A percentile compares a stretch with the other conserved stretches of the same genome.
Conservation (phyloP, 2,113 vertebrate genomes). For the Vulpes vulpes region DNA sequence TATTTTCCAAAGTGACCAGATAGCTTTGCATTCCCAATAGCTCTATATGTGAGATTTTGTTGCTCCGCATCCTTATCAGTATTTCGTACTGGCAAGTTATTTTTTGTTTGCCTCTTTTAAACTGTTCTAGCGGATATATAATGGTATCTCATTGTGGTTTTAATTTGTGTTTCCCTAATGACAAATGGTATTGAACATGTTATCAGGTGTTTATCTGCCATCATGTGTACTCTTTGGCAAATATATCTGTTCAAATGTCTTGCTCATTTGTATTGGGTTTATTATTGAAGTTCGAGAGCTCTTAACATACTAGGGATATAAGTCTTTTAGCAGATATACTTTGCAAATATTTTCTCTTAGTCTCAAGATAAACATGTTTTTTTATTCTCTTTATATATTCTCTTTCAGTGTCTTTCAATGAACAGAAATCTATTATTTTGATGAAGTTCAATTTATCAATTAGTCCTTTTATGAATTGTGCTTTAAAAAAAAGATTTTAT, state of each 20-base stretch:
- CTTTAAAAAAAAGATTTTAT: background rate
- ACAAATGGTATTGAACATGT: background rate
- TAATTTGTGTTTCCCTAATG: background rate
- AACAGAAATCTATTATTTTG: background rate
- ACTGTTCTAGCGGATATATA: background rate
- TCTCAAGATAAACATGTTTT: background rate
- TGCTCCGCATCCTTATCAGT: background rate
- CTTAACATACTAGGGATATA: background rate
- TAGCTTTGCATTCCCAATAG: background rate
- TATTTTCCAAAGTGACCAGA: background rate
- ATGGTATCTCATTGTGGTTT: background rate
- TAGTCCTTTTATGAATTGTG: background rate
- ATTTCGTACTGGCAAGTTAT: background rate
- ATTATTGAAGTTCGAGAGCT: background rate
- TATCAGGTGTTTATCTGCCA: background rate
- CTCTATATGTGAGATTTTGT: background rate
- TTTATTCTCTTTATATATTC: background rate
- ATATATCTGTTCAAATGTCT: background rate
- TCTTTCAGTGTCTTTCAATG: background rate
- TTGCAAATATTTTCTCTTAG: slow-evolving; percentile 35
- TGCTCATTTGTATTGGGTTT: background rate
- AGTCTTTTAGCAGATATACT: background rate
- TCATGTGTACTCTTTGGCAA: background rate
- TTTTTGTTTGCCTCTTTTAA: background rate
- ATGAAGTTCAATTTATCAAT: background rate